These are phyloP conservation scores for Chironomus striatipennis DNA, from an alignment of 1,140 invertebrate genomes.

Conservation along the genomic window DNA sequence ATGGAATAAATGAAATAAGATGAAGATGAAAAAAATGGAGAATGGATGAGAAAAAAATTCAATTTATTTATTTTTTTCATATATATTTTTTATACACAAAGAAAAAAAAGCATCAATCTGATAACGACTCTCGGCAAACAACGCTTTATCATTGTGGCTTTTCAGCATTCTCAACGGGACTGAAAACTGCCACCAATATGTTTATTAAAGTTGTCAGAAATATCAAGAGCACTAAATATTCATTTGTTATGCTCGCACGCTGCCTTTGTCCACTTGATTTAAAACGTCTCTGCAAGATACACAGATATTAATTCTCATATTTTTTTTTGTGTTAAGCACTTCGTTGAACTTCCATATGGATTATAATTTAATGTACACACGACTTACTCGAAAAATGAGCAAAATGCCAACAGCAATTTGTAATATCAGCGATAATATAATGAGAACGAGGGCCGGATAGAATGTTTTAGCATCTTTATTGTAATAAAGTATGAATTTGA, in stretches of 20 bases:
- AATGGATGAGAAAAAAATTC: too few species aligned
- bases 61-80: background rate
- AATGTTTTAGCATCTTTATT: conserved; percentile 47
- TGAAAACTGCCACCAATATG: conserved; percentile 56
- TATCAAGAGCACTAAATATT: conserved; percentile 51
- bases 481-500: conserved; percentile 55
- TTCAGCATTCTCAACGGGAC: conserved; percentile 38
- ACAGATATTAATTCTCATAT: background rate
- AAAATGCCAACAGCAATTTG: conserved; percentile 54
- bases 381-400: conserved; percentile 52
- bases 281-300: background rate
- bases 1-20: background rate
- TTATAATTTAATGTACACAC: conserved; percentile 44
- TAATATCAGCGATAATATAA: conserved; percentile 48
- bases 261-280: background rate
- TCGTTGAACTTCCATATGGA: conserved; percentile 31
- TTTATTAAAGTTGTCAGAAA: conserved; percentile 60
- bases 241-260: conserved; percentile 46
- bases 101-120: too few species aligned
- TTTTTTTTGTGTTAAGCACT: background rate
- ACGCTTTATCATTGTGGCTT: background rate
- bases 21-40: too few species aligned
- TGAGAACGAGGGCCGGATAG: conserved; percentile 45
- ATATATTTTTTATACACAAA: too few species aligned
- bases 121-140: too few species aligned